These are phyloP conservation scores for Drosophila multiciliata DNA, from an alignment of 2,888 invertebrate genomes.

Conservation along the genomic window DNA sequence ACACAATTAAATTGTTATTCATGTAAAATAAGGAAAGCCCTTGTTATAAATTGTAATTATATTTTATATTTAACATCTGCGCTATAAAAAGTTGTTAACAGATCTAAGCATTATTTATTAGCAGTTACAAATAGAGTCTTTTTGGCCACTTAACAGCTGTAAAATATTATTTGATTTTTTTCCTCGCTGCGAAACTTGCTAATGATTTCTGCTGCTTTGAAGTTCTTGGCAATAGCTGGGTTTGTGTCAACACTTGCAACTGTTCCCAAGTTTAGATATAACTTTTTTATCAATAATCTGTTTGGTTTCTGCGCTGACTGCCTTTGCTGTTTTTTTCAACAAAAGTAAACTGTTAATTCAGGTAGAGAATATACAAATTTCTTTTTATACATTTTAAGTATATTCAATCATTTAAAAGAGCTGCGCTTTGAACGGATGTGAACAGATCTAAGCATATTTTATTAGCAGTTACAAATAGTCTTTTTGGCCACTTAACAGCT, in stretches of 20 bases:
- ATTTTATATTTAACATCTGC: not conserved
- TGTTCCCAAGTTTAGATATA: too few species aligned
- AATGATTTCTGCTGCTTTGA: not conserved
- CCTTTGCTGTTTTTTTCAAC: too few species aligned
- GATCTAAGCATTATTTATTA: not conserved
- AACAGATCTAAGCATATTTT: too few species aligned
- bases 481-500: not conserved
- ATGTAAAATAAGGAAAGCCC: not conserved
- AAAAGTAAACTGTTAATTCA: too few species aligned
- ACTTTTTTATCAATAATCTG: not conserved
- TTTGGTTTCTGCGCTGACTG: slow-evolving; percentile 14
- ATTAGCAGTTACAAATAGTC: too few species aligned
- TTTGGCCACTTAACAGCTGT: not conserved
- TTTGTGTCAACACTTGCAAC: not conserved
- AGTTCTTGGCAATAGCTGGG: not conserved
- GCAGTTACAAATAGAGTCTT: not conserved
- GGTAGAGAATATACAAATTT: too few species aligned
- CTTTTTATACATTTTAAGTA: too few species aligned
- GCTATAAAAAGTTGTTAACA: not conserved
- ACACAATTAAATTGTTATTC: not conserved
- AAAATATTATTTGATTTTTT: not conserved
- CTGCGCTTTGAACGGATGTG: too few species aligned
- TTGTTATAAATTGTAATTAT: not conserved
- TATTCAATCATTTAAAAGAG: too few species aligned
- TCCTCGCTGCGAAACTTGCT: not conserved